phyloP scores from a whole-genome alignment of 1,140 invertebrate species.

The Sinonovacula constricta region DNA sequence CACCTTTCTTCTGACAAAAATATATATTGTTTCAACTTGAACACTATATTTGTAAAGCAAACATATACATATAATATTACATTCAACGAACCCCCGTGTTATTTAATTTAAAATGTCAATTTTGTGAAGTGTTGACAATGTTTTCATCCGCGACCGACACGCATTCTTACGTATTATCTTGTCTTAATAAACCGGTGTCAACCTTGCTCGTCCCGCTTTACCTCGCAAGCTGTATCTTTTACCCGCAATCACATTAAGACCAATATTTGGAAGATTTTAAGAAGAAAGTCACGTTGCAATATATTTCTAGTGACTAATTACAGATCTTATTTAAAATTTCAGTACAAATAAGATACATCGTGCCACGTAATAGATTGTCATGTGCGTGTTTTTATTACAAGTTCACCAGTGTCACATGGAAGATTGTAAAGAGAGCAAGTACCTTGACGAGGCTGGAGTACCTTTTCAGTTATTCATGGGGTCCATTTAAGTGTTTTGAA shows the following conservation, averaged over 20 bases:
- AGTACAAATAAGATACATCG: constrained; percentile 10
- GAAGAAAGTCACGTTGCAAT: constrained; percentile 31
- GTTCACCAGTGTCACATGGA: too few species aligned
- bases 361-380: constrained; percentile 43
- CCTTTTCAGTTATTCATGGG: too few species aligned
- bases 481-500: too few species aligned
- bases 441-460: too few species aligned
- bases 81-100: constrained; percentile 40
- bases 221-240: constrained; percentile 21
- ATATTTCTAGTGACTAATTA: constrained; percentile 32
- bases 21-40: too few species aligned
- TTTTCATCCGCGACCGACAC: not conserved
- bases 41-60: too few species aligned
- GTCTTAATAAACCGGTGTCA: constrained; percentile 37
- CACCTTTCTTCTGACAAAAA: too few species aligned
- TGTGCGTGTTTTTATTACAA: too few species aligned
- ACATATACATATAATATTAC: too few species aligned
- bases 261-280: constrained; percentile 11
- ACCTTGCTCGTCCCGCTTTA: not conserved
- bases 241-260: constrained; percentile 1
- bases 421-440: too few species aligned
- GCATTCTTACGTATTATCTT: constrained; percentile 40
- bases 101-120: constrained; percentile 49
- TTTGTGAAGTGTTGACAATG: constrained; percentile 26
- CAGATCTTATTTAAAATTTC: constrained; percentile 16